These are phyloP conservation scores for Cygnus buccinator DNA, from an alignment of 2,113 vertebrate species.

Conservation along the genomic window DNA sequence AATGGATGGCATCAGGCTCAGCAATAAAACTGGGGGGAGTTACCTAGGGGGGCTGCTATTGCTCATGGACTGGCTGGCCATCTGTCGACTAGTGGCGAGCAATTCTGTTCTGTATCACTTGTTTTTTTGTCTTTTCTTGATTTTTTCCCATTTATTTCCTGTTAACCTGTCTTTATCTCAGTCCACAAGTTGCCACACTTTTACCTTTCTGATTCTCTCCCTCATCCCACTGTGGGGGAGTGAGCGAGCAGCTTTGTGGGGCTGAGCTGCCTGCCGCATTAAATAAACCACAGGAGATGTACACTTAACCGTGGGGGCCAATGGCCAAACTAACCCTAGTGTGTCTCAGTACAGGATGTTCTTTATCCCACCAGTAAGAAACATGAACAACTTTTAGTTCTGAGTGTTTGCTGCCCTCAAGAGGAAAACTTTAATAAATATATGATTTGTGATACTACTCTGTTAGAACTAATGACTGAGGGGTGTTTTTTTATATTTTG, in stretches of 20 bases:
- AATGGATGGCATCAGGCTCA: background rate
- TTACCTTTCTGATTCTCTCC: background rate
- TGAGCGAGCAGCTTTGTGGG: background rate
- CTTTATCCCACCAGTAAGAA: background rate
- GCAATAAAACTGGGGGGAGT: background rate
- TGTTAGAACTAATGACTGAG: background rate
- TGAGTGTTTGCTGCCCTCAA: slow-evolving; percentile 69
- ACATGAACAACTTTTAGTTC: background rate
- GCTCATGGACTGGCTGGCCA: too few relatives aligned
- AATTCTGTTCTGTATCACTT: too few relatives aligned
- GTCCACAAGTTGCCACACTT: background rate
- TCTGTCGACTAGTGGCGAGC: too few relatives aligned
- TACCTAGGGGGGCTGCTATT: too few relatives aligned
- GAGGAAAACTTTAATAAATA: slow-evolving; percentile 45
- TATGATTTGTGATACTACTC: background rate
- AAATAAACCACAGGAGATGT: background rate
- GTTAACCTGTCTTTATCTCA: background rate
- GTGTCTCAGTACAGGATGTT: background rate
- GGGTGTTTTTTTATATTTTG: background rate
- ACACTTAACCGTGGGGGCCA: background rate
- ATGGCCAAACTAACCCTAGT: background rate
- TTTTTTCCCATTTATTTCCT: too few relatives aligned
- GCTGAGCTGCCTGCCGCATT: background rate
- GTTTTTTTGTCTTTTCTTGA: too few relatives aligned
- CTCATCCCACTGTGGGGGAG: background rate